Evolutionary conservation across 2,113 vertebrate species (phyloP).

Genomic region (Mustela lutreola): DNA sequence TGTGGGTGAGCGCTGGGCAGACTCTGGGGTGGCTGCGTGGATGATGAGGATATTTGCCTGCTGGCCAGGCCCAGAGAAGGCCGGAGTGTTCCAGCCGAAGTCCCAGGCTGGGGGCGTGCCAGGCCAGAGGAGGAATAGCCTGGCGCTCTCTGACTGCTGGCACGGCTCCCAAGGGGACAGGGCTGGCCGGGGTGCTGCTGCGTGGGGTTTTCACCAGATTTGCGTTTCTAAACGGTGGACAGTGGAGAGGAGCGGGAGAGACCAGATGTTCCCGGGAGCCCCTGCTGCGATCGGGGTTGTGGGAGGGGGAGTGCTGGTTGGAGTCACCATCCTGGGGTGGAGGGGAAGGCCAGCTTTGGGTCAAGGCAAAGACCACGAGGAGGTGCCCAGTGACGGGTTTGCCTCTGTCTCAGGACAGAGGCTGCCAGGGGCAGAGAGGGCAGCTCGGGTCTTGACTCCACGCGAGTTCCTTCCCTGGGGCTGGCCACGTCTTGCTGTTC

Average conservation of each 20-base stretch:
- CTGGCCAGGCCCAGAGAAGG: background rate
- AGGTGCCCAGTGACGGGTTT: no score
- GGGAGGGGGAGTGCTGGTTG: background rate
- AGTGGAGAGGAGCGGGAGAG: background rate
- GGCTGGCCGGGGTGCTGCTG: background rate
- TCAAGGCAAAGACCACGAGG: background rate
- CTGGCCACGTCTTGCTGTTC: background rate
- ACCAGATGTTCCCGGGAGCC: no score
- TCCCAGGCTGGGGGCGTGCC: background rate
- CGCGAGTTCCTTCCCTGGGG: background rate
- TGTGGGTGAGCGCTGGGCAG: background rate
- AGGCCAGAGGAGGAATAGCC: accelerated
- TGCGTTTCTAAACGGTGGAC: background rate
- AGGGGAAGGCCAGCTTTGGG: background rate
- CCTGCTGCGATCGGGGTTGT: background rate
- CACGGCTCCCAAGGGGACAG: accelerated
- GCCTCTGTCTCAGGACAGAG: background rate
- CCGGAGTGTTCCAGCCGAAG: background rate
- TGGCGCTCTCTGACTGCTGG: background rate
- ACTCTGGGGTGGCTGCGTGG: background rate
- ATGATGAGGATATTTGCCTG: accelerated
- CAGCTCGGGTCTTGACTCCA: accelerated
- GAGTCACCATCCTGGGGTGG: background rate
- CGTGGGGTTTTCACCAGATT: background rate
- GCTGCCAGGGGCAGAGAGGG: background rate